Conservation (phyloP, 2,888 invertebrate species). For the Lasioglossum oenotherae region DNA sequence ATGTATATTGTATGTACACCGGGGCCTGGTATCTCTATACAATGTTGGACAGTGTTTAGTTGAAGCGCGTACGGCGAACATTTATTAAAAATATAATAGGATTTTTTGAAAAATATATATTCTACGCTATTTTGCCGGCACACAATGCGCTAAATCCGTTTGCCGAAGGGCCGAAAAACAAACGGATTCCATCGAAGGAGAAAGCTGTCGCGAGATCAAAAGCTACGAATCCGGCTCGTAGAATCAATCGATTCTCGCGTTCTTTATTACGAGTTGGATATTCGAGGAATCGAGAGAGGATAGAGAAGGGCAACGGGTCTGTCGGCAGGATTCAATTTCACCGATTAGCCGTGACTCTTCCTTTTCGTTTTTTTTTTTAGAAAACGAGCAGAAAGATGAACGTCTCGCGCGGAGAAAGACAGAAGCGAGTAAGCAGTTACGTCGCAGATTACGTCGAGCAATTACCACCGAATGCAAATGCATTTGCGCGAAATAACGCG, state of each 20-base stretch:
- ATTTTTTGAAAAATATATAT: neutral
- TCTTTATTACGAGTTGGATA: neutral
- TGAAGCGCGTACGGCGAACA: slow-evolving; percentile 1
- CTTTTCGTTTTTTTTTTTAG: slow-evolving; percentile 60
- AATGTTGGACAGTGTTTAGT: neutral
- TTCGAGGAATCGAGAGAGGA: neutral
- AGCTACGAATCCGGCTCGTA: neutral
- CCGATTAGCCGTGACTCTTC: neutral
- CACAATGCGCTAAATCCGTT: neutral
- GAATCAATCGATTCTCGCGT: neutral
- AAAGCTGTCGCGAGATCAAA: neutral
- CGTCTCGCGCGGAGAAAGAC: slow-evolving; percentile 64
- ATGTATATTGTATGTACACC: neutral
- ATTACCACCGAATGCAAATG: neutral
- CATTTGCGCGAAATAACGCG: neutral
- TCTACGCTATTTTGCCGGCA: neutral
- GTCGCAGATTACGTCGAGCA: neutral
- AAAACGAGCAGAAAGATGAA: slow-evolving; percentile 74
- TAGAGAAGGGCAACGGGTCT: neutral
- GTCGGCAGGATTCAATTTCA: neutral
- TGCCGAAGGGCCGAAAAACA: neutral
- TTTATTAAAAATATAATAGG: neutral
- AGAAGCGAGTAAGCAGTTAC: neutral
- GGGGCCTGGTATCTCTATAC: neutral
- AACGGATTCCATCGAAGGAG: neutral